Base-by-base conservation (phyloP, 2,888 invertebrate genomes). In the Ochlodes sylvanus region DNA sequence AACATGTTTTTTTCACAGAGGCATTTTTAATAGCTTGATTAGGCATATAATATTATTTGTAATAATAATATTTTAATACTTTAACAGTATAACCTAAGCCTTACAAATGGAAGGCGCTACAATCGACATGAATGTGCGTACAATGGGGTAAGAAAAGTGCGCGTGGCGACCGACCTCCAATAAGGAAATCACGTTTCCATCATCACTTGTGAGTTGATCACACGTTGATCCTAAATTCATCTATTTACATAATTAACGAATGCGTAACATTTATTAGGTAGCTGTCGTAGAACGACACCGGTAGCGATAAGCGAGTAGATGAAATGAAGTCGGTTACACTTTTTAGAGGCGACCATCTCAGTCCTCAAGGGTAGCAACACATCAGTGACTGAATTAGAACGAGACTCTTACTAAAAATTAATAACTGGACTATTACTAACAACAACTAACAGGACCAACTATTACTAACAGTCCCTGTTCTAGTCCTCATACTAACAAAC, bases 141-240 rank as follows among this genome's bases (percentile, higher is more conserved):
- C 17, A 50, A 50, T 50, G 19, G 47, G 7, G 61, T 54, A 47
- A 19, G 60, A 44, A 54, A 54, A n/a, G 32, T 27, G 19, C 62
- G 68, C 68, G 44, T 68, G 68, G 56, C 52, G 19, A 61, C 55
- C 34, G 32, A 63, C 68, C 77, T 79, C 61, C 81, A 89, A 90
- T 85, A 80, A 88, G 90, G 90, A 90, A 88, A 88, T 89, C 90
- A 90, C 90, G 90, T 50, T 68, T 63, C 55, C 41, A 62, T 27
- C 41, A 34, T 17, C 2, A 2, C 12, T 9, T 57, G 38, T 38
- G 17, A 1, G 19, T 7, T 47, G 50, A 42, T 19, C 12, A 27
- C 47, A 56, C 61, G 38, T 56, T 63, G 63, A 62, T 50, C 10
- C 41, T 47, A 63, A 63, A 63, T 10, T 32, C 41, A 38, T 56